Conservation (phyloP, 2,113 vertebrate genomes). For the Macrotis lagotis region DNA sequence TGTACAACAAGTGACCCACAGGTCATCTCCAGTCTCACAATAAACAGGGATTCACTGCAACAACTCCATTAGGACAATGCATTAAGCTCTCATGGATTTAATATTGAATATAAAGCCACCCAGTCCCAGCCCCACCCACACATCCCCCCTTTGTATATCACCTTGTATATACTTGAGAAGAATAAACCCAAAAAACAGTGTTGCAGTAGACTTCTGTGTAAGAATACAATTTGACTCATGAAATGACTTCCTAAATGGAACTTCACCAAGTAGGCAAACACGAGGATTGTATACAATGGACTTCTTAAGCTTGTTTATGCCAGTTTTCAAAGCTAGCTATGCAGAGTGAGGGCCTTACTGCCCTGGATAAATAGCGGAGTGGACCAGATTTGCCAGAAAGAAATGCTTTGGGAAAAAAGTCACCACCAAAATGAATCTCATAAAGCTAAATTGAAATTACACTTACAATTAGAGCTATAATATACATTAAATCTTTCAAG, state of each 20-base stretch:
- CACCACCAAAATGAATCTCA: constrained; percentile 74
- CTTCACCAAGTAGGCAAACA: constrained; percentile 74
- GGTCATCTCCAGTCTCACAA: constrained; percentile 82
- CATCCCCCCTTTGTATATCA: constrained; percentile 72
- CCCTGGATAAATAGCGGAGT: constrained; percentile 70
- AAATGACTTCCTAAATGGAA: constrained; percentile 76
- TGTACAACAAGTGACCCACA: constrained; percentile 83
- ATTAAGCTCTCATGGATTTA: constrained; percentile 66
- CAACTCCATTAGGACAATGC: constrained; percentile 83
- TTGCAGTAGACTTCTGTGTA: constrained; percentile 75
- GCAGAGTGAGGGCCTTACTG: constrained; percentile 52
- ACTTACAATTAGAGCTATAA: constrained; percentile 64
- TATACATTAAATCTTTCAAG: constrained; percentile 71
- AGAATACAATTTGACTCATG: constrained; percentile 76
- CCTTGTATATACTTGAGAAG: constrained; percentile 76
- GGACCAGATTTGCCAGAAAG: constrained; percentile 69
- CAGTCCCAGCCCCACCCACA: constrained; percentile 59
- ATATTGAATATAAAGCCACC: constrained; percentile 74
- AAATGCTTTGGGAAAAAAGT: constrained; percentile 62
- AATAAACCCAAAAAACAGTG: constrained; percentile 66
- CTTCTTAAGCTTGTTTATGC: constrained; percentile 71
- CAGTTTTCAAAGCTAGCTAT: constrained; percentile 67
- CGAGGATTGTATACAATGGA: constrained; percentile 73
- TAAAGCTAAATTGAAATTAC: constrained; percentile 71
- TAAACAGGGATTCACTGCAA: constrained; percentile 80